A percentile compares a stretch with the other conserved stretches of the same genome.
phyloP scores from a whole-genome alignment of 2,888 invertebrate genomes.

The Cataglyphis cursor region DNA sequence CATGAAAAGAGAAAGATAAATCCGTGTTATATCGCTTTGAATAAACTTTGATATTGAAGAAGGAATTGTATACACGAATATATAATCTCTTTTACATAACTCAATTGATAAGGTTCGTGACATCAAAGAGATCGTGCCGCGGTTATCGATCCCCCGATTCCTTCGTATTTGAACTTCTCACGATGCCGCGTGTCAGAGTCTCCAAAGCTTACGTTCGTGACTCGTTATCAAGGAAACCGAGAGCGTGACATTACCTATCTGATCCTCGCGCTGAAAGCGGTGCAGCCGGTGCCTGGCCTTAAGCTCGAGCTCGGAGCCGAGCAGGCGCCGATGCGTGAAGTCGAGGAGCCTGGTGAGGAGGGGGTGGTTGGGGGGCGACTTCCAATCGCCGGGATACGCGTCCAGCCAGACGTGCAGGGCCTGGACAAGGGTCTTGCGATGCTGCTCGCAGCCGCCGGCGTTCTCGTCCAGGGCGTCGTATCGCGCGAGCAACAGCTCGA shows the following conservation, averaged over 20 bases:
- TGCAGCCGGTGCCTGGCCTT: constrained; percentile 93
- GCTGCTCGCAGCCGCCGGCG: constrained; percentile 89
- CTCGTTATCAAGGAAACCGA: background rate
- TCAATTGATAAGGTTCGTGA: background rate
- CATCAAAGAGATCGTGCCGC: background rate
- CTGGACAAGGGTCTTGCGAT: constrained; percentile 94
- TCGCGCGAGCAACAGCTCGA: constrained; percentile 93
- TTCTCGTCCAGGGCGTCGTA: constrained; percentile 91
- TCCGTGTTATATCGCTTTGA: background rate
- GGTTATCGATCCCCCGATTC: background rate
- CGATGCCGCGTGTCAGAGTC: constrained; percentile 15
- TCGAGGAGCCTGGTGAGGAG: constrained; percentile 94
- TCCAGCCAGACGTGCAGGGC: constrained; percentile 99
- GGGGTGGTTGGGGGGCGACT: constrained; percentile 92
- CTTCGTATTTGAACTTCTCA: constrained; percentile 38
- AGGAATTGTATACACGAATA: too few species aligned
- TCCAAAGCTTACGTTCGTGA: constrained; percentile 9
- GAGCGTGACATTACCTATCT: constrained; percentile 78
- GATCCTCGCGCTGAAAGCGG: constrained; percentile 90
- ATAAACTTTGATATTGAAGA: background rate
- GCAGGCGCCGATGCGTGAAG: constrained; percentile 94
- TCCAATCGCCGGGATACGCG: constrained; percentile 97
- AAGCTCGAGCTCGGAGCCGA: constrained; percentile 94
- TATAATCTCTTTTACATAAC: background rate
- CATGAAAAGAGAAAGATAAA: background rate